Percentiles rank a stretch among this genome's conserved stretches.
phyloP scores from a whole-genome alignment of 2,113 vertebrate genomes.

The Oryzias javanicus region DNA sequence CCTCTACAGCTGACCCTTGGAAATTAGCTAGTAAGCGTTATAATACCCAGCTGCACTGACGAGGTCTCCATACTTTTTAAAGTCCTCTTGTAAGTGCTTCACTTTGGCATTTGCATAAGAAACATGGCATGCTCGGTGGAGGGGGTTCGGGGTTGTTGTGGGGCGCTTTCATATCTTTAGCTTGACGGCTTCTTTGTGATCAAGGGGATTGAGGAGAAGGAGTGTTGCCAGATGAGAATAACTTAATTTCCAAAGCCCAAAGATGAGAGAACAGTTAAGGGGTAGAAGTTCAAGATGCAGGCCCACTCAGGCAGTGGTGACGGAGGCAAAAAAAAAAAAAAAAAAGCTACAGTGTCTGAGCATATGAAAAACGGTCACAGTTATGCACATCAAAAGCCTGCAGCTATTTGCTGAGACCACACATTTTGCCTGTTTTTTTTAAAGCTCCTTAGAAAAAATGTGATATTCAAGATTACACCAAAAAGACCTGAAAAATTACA shows the following conservation, averaged over 20 bases:
- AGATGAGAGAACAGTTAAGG: constrained; percentile 85
- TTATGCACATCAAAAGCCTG: constrained; percentile 41
- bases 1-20: constrained; percentile 96
- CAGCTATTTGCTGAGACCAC: constrained; percentile 25
- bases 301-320: constrained; percentile 35
- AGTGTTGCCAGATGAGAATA: constrained; percentile 89
- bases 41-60: constrained; percentile 91
- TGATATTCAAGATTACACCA: constrained; percentile 12
- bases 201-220: constrained; percentile 61
- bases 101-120: constrained; percentile 93
- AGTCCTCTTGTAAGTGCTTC: constrained; percentile 95
- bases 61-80: constrained; percentile 91
- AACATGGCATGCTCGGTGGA: constrained; percentile 90
- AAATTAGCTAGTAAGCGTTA: constrained; percentile 96
- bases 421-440: constrained; percentile 33
- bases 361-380: constrained; percentile 36
- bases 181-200: constrained; percentile 93
- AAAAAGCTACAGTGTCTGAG: constrained; percentile 15
- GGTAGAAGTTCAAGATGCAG: constrained; percentile 67
- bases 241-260: constrained; percentile 92
- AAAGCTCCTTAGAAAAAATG: constrained; percentile 13
- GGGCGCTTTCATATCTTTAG: constrained; percentile 89
- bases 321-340: neutral
- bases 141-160: constrained; percentile 67
- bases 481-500: neutral